phyloP scores from a whole-genome alignment of 2,888 invertebrate species.

The Volucella zonaria region DNA sequence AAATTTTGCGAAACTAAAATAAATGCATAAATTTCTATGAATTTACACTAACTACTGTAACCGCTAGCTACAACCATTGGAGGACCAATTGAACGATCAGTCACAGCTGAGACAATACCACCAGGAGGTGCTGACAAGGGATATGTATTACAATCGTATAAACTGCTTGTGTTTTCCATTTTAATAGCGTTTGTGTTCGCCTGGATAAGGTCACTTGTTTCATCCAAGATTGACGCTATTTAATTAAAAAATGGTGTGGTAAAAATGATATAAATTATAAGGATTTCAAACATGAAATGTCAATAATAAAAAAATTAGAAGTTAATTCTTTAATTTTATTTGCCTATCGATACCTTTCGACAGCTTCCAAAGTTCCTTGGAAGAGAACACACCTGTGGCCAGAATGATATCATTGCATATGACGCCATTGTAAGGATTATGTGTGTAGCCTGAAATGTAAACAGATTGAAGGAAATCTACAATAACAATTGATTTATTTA shows the following conservation, averaged over 20 bases:
- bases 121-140: constrained; percentile 86
- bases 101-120: constrained; percentile 77
- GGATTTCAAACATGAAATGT: constrained; percentile 12
- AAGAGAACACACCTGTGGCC: constrained; percentile 99
- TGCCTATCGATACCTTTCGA: constrained; percentile 90
- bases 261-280: constrained; percentile 33
- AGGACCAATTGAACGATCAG: constrained; percentile 77
- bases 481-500: too few species aligned
- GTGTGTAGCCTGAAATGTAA: constrained; percentile 88
- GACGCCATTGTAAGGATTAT: constrained; percentile 99
- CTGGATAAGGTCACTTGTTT: constrained; percentile 87
- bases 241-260: constrained; percentile 1
- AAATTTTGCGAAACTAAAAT: constrained; percentile 1
- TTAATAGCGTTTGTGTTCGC: constrained; percentile 88
- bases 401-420: constrained; percentile 99
- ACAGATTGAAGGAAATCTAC: not conserved
- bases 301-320: constrained; percentile 32
- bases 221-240: constrained; percentile 96
- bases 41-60: constrained; percentile 88
- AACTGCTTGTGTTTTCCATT: constrained; percentile 88
- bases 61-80: constrained; percentile 90
- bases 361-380: constrained; percentile 99
- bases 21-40: not conserved
- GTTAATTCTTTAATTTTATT: constrained; percentile 64
- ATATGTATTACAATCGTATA: constrained; percentile 91